Base-by-base conservation (phyloP, 2,113 vertebrate species). In the Oryzias woworae region DNA sequence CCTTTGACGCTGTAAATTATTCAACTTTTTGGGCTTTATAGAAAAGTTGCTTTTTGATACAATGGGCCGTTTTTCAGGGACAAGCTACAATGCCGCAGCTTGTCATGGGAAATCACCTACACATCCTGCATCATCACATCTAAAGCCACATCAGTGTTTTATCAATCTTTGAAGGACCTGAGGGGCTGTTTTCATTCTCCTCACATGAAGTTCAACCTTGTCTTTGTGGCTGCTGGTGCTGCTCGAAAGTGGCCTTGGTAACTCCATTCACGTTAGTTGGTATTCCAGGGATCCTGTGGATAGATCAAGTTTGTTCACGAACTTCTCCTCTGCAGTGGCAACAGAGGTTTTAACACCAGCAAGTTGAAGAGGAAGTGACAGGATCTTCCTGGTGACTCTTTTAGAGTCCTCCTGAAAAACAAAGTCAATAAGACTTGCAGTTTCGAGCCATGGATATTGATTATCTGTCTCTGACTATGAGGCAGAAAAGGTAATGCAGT, bases 361-460 rank as follows among this genome's bases (percentile, higher is more conserved):
- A 81, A 81, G 78, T 56, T 57, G 69, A 83, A 78, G 56, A 59
- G 56, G 73, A 71, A 73, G 77, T 85, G 89, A 90, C 87, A 87
- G 62, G 82, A 73, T 83, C 82, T 90, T 90, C 89, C 90, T 59
- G 53, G 42, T 69, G 87, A 80, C 82, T 91, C 76, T 91, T 90
- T 92, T 87, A 78, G 76, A 90, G 87, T 90, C 88, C 90, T 90
- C 78, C 85, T 79, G 83, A 84, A 88, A 92, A 90, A 88, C 83
- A 85, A 89, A 92, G 87, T 92, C 90, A 90, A 93, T 92, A 90
- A 71, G 77, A 81, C 73, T 78, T 84, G 70, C 77, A 68, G 83
- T 50, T 66, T 83, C 28, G 46, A 75, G 86, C 82, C 66, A 53
- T 41, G 24, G 71, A 58, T 89, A 93, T 92, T 69, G 91, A 92